Base-by-base conservation (phyloP, 2,888 invertebrate species). In the Cosmia pyralina region DNA sequence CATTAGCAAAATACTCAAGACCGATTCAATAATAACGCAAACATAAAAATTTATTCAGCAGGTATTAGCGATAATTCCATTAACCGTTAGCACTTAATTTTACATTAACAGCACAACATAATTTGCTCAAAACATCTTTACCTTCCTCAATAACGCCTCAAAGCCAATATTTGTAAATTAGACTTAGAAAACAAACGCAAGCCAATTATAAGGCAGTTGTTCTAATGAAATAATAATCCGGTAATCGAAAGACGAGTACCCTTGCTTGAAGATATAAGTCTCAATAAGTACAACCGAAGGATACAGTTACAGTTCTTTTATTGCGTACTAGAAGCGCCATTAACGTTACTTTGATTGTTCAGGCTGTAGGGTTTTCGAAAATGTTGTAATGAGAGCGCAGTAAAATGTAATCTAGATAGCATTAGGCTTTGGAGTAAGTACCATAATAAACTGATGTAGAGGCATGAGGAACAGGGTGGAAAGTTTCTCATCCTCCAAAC, bases 151-250 rank as follows among this genome's bases (percentile, higher is more conserved):
- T 73, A 79, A 70, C 75, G 34, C 52, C 70, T 71, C 44, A 52
- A 68, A 44, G 58, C n/a, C 52, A 62, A 81, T 75, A 72, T 78
- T 83, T 72, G 60, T 82, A 65, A 82, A 79, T 76, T 46, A 57
- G 46, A 69, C 65, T 62, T 67, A 65, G 53, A 63, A 83, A 75
- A 81, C 69, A 83, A 81, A 80, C 82, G 74, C 72, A 58, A 65
- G 69, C 72, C 85, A 88, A 87, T 90, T 87, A 86, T 83, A 79
- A 82, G 80, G 74, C 75, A 75, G 82, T 79, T 79, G 85, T 83
- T 86, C 85, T 88, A 91, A 91, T 90, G 84, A 90, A 90, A 91
- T 89, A 92, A 90, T 91, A 90, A 90, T 88, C 89, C 85, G 75
- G 83, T 88, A 89, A 91, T 90, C 89, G 87, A 86, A 88, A 88